Base-by-base conservation (phyloP, 2,797 vertebrate species). In the Anguilla obscura region DNA sequence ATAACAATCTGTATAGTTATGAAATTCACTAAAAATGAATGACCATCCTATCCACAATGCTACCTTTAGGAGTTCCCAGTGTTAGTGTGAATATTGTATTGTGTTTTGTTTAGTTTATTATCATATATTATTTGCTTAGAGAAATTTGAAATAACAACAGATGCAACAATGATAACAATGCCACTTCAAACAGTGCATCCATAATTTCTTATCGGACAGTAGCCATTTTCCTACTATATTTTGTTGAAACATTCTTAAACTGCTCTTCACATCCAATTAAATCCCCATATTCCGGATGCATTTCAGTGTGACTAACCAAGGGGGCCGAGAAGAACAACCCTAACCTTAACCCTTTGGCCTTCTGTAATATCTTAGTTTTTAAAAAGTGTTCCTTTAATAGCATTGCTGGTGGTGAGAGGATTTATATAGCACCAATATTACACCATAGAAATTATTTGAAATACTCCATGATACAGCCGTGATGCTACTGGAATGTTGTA, bases 131-230 rank as follows among this genome's bases (percentile, higher is more conserved):
- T 85, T 85, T 84, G 69, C 84, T 85, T 76, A 54, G 50, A 71
- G 87, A 69, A 84, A 84, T 58, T 80, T 87, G 87, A 52, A 71
- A 84, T 74, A 50, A 88, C 85, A 85, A 60, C 69, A 60, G 85
- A 86, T 45, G 54, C 66, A 56, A 52, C 69, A 54, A 74, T 85
- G 87, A 85, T 88, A 84, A 85, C 63, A 85, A 88, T 85, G 85
- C 21, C 18, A 85, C 30, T 63, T 58, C 48, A 36, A 84, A 52
- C 87, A 85, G 40, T 14, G 84, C 63, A 45, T 30, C 30, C 10
- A 52, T 85, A 85, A 88, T 54, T 71, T 63, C n/a, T 85, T 88
- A 58, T 85, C 50, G 71, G 33, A 88, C 85, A 88, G 63, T 27
- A 36, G 24, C 30, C 58, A 30, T 58, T 10, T 14, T 18, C 16